Base-by-base conservation (phyloP, 2,113 vertebrate genomes). In the Eclectus roratus region DNA sequence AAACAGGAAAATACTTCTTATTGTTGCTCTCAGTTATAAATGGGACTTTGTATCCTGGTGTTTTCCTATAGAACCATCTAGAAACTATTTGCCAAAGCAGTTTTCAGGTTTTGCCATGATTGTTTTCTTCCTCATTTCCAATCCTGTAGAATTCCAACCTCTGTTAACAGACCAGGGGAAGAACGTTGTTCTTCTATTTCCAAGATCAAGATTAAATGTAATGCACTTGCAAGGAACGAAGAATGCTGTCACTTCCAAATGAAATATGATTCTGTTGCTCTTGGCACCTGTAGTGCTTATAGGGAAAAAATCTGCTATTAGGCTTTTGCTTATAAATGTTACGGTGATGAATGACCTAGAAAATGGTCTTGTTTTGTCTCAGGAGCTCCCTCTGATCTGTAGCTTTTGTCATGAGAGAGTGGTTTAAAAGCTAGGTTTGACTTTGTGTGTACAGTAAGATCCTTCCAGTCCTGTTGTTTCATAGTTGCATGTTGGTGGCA, bases 291-390 rank as follows among this genome's bases (percentile, higher is more conserved):
- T 43, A 60, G 58, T 1, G 0, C 76, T 68, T 80, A 20, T 4
- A 68, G 78, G 39, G 70, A 4, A 50, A 79, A 77, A 76, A 79
- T 64, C 43, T 86, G 18, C 80, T 65, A 25, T 39, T 86, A 77
- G 44, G 56, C 52, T 69, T 85, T 65, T 60, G 50, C 78, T 91
- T 60, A 56, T 86, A 83, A 74, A 77, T 31, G 1, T 94, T 66
- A 44, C 2, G 3, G 56, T 93, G 93, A 69, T 84, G 83, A 73
- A 77, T 77, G 72, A 80, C 77, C 65, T 49, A 53, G 66, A 89
- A 96, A 76, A 65, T 29, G 25, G 61, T 68, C 88, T 78, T 71
- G 69, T 71, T 96, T 71, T 80, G 35, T 96, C 90, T 94, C 65
- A 53, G 46, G 73, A 84, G 27, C 39, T 88, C 91, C 88, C 76